These are phyloP conservation scores for Norana najaformis DNA, from an alignment of 2,888 invertebrate genomes.

Conservation along the genomic window DNA sequence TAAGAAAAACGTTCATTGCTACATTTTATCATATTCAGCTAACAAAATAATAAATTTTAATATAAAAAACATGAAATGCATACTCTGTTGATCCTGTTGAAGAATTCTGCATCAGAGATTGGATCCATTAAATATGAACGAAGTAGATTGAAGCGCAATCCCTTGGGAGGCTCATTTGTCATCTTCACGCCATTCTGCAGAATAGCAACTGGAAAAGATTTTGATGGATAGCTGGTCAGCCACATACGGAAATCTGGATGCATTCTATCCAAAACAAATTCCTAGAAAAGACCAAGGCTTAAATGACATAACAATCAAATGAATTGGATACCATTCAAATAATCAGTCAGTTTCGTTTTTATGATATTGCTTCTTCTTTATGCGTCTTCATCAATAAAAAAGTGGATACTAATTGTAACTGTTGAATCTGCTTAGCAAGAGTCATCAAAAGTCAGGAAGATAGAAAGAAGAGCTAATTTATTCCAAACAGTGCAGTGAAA, in stretches of 20 bases:
- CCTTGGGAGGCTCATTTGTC: conserved; percentile 65
- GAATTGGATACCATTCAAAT: not conserved
- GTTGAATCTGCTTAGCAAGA: not conserved
- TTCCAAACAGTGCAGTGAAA: too few relatives aligned
- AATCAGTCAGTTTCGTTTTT: not conserved
- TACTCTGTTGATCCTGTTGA: conserved; percentile 61
- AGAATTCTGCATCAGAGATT: conserved; percentile 84
- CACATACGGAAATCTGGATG: conserved; percentile 65
- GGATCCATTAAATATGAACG: conserved; percentile 77
- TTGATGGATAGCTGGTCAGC: conserved; percentile 64
- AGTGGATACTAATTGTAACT: not conserved
- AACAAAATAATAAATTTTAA: not conserved
- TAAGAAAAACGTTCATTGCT: not conserved
- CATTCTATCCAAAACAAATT: conserved; percentile 61
- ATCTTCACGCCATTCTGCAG: conserved; percentile 64
- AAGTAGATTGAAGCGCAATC: conserved; percentile 62
- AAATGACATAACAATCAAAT: not conserved
- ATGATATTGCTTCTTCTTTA: not conserved
- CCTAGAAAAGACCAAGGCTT: conserved; percentile 47
- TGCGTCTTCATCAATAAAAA: not conserved
- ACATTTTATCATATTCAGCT: not conserved
- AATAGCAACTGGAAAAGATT: conserved; percentile 63
- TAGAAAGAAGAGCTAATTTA: too few relatives aligned
- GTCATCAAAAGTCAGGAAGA: too few relatives aligned
- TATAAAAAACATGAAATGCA: too few relatives aligned